Base-by-base conservation (phyloP, 2,888 invertebrate species). In the Hermaeophaga mercurialis region DNA sequence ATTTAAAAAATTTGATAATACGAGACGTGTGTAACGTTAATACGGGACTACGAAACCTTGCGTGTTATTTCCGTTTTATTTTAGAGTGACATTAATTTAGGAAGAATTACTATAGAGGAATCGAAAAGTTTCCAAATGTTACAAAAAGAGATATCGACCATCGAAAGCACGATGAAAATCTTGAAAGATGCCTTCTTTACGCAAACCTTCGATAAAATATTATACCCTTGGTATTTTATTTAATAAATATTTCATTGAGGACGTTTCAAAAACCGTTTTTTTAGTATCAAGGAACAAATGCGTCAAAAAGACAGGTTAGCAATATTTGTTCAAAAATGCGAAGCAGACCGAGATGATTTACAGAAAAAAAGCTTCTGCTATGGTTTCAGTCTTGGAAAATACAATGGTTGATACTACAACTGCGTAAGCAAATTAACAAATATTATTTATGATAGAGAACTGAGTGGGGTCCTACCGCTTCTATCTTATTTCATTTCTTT, bases 1-100 rank as follows among this genome's bases (percentile, higher is more conserved):
- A 77, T 56, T 75, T 80, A n/a, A 77, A 75, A 56, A 74, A 78
- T 8, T 70, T 82, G 12, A 72, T 81, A 18, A 66, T 80, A 56
- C 70, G 77, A 50, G 80, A 80, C 70, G 80, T 80, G 71, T 64
- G 67, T n/a, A n/a, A n/a, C n/a, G n/a, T n/a, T n/a, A n/a, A n/a
- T n/a, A n/a, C n/a, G n/a, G n/a, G n/a, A n/a, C n/a, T n/a, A n/a
- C n/a, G n/a, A n/a, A n/a, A n/a, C n/a, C n/a, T n/a, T n/a, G n/a
- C n/a, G n/a, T n/a, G n/a, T n/a, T n/a, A n/a, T n/a, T n/a, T n/a
- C n/a, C n/a, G n/a, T 22, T 12, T 36, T 54, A 17, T 68, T 69
- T 62, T 59, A 74, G 72, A 73, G 73, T 38, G 74, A 74, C 41
- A 63, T 74, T 36, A 74, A 71, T 46, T 59, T 71, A 41, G 73